Evolutionary conservation across 2,888 invertebrate genomes (phyloP).

Genomic region (Xanthia togata): DNA sequence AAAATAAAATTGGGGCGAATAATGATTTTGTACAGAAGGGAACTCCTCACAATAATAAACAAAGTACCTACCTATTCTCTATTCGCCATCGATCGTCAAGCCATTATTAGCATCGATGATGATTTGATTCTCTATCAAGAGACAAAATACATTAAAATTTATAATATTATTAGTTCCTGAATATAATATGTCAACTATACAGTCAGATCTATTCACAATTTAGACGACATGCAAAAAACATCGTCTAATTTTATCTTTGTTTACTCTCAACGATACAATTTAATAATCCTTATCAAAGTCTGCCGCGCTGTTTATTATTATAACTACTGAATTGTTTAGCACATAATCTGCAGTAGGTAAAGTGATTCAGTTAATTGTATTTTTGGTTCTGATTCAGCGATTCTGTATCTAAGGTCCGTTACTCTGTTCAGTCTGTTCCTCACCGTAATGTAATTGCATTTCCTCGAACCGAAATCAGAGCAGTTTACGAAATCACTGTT

Average conservation of each 20-base stretch:
- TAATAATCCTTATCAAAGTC: slow-evolving; percentile 16
- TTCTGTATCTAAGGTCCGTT: slow-evolving; percentile 33
- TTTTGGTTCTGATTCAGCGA: slow-evolving; percentile 48
- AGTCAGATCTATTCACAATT: background rate
- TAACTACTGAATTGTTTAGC: slow-evolving; percentile 26
- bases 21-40: background rate
- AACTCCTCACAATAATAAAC: background rate
- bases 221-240: background rate
- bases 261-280: slow-evolving; percentile 8
- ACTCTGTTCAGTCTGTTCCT: slow-evolving; percentile 30
- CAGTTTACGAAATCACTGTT: slow-evolving; percentile 49
- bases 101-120: background rate
- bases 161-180: background rate
- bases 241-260: background rate
- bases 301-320: slow-evolving; percentile 17
- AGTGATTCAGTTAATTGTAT: slow-evolving; percentile 40
- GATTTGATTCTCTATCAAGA: background rate
- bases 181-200: background rate
- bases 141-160: background rate
- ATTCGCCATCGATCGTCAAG: background rate
- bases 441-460: slow-evolving; percentile 40
- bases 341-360: slow-evolving; percentile 3
- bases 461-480: slow-evolving; percentile 46
- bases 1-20: background rate
- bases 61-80: background rate